phyloP scores from a whole-genome alignment of 2,113 vertebrate genomes.

The Paradisaea rubra region DNA sequence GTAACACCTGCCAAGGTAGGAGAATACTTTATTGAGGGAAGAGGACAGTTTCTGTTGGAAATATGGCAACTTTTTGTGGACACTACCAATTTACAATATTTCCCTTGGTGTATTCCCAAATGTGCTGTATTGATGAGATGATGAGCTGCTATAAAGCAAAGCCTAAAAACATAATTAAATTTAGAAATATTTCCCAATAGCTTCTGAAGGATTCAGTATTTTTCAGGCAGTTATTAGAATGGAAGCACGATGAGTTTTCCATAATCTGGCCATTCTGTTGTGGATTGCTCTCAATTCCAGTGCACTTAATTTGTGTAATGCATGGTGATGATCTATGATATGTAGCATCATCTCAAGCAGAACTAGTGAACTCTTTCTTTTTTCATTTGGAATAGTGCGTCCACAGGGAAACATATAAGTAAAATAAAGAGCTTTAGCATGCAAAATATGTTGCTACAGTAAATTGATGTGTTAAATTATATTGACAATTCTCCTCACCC shows the following conservation, averaged over 20 bases:
- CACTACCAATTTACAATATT: background rate
- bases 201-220: constrained; percentile 23
- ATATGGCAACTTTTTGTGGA: background rate
- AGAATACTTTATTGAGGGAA: background rate
- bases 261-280: constrained; percentile 33
- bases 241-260: constrained; percentile 22
- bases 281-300: background rate
- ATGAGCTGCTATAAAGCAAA: background rate
- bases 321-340: background rate
- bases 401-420: constrained; percentile 5
- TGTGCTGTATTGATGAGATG: background rate
- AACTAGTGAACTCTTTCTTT: constrained; percentile 23
- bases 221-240: constrained; percentile 38
- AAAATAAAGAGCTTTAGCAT: constrained; percentile 46
- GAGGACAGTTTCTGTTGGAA: background rate
- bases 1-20: background rate
- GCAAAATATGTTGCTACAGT: constrained; percentile 11
- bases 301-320: constrained; percentile 48
- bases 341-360: background rate
- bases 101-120: background rate
- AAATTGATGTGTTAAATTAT: constrained; percentile 52
- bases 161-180: constrained; percentile 31
- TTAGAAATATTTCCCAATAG: background rate
- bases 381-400: constrained; percentile 23
- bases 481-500: constrained; percentile 38